Conservation (phyloP, 2,888 invertebrate genomes). For the Leptinotarsa tumamoca region DNA sequence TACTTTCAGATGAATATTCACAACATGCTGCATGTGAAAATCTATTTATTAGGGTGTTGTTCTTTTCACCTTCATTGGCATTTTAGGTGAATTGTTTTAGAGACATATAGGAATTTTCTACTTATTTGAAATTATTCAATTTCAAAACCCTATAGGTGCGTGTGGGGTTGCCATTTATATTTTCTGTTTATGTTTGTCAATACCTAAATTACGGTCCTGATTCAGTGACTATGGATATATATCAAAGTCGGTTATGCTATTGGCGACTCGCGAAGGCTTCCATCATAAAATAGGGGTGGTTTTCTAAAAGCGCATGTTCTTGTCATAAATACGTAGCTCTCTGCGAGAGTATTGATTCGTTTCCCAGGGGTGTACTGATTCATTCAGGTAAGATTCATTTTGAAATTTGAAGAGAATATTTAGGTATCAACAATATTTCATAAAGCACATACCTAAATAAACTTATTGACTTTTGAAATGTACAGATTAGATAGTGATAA, state of each 20-base stretch:
- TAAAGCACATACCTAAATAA: too few relatives aligned
- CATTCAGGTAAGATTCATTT: neutral
- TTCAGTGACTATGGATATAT: neutral
- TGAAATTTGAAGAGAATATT: neutral
- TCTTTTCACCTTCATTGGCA: too few relatives aligned
- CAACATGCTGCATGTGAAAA: too few relatives aligned
- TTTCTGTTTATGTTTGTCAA: neutral
- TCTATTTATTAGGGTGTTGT: too few relatives aligned
- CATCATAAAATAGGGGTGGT: constrained; percentile 21
- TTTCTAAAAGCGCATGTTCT: neutral
- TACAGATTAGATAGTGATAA: too few relatives aligned
- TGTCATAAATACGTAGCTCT: too few relatives aligned
- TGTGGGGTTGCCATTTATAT: neutral
- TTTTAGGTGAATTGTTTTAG: too few relatives aligned
- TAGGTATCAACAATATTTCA: neutral
- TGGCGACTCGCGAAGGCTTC: neutral
- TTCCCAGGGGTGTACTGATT: neutral
- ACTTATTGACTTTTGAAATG: too few relatives aligned
- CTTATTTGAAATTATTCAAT: too few relatives aligned
- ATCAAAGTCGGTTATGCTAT: neutral
- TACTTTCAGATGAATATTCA: too few relatives aligned
- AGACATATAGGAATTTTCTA: too few relatives aligned
- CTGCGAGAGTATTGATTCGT: neutral
- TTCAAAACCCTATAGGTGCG: neutral
- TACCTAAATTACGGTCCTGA: neutral